Conservation (phyloP, 1,140 invertebrate species). For the Amyelois transitella region DNA sequence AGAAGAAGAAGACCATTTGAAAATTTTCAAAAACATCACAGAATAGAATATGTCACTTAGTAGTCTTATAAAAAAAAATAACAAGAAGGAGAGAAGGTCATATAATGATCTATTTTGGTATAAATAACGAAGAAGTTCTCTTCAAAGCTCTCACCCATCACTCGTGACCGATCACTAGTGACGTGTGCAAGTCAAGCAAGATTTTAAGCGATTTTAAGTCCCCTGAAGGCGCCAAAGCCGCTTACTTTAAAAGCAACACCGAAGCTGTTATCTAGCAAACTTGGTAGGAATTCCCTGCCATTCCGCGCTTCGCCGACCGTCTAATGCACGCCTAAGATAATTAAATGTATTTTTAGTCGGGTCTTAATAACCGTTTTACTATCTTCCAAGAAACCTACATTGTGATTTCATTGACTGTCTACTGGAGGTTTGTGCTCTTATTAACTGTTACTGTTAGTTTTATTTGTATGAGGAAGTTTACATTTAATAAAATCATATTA, state of each 20-base stretch:
- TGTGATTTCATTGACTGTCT: background rate
- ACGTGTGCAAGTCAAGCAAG: background rate
- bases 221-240: background rate
- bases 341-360: constrained; percentile 6
- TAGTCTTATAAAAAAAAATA: no score
- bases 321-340: constrained; percentile 6
- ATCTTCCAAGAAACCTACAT: constrained; percentile 1
- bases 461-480: no score
- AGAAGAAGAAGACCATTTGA: no score
- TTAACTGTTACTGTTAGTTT: no score
- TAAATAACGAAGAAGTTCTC: background rate
- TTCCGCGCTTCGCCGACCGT: constrained; percentile 3
- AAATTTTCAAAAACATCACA: no score
- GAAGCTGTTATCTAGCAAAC: background rate
- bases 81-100: no score
- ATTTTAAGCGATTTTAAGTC: background rate
- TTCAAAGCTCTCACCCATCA: background rate
- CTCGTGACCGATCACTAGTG: constrained; percentile 1
- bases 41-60: no score
- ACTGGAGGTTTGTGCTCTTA: background rate
- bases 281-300: background rate
- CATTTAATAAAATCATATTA: no score
- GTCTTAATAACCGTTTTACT: constrained; percentile 6
- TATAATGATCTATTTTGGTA: background rate
- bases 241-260: constrained; percentile 5